Base-by-base conservation (phyloP, 1,140 invertebrate species). In the Goniozus legneri region DNA sequence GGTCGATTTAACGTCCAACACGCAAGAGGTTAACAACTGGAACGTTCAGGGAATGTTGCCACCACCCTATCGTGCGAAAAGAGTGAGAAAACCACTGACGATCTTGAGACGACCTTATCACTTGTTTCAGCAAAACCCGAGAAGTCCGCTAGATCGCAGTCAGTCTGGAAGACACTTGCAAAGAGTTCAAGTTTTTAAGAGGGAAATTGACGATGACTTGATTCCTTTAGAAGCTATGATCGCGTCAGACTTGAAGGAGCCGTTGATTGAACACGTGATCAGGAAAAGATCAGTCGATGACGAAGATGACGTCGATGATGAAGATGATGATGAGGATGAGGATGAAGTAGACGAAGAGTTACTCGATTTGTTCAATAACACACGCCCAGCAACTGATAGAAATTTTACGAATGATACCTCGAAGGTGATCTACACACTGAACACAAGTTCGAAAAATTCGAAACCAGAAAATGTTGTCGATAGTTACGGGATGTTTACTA, bases 331-430 rank as follows among this genome's bases (percentile, higher is more conserved):
- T 15, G 14, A 30, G 15, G 12, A 30, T 16, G 6, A 43, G 13
- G 44, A 55, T 2, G 21, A 52, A 30, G 22, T 43, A 31, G 18
- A 60, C 13, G 40, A 47, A 2, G 12, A 56, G n/a, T n/a, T n/a
- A n/a, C n/a, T n/a, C n/a, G n/a, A 33, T 56, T 44, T 30, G 47
- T 60, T 43, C 36, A 41, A 4, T 44, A 54, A 37, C 57, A 52
- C 34, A 44, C 40, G n/a, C 12, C 15, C 1, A 52, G 13, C 13
- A 24, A 8, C 47, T 35, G 10, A 3, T 33, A 18, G 19, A 45
- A 8, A 16, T 34, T 7, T 36, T 14, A 10, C 12, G 47, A 2
- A 27, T 48, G 21, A 47, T 45, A 8, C 51, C 40, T 52, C 24
- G 42, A 47, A 36, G 48, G 48, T 31, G 49, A 46, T 19, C 56